These are phyloP conservation scores for Gymnorhina tibicen DNA, from an alignment of 2,113 vertebrate species.

Conservation along the genomic window DNA sequence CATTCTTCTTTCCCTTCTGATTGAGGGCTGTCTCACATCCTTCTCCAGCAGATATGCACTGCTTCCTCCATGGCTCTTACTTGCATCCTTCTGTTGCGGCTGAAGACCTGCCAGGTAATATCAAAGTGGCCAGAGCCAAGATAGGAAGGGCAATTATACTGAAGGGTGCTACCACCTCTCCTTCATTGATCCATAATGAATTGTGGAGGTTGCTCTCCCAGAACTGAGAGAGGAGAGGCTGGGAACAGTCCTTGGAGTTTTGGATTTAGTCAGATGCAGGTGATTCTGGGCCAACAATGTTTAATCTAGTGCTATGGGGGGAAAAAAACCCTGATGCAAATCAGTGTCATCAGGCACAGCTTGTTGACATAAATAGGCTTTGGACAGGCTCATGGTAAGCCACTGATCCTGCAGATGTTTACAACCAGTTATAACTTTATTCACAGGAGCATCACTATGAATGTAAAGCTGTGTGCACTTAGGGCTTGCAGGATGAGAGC, in stretches of 20 bases:
- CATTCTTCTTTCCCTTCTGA: neutral
- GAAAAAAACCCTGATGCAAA: neutral
- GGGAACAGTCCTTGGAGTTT: neutral
- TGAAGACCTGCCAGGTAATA: neutral
- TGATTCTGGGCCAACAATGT: neutral
- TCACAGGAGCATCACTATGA: neutral
- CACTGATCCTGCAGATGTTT: neutral
- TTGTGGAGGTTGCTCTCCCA: neutral
- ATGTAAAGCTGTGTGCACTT: neutral
- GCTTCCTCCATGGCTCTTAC: neutral
- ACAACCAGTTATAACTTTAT: neutral
- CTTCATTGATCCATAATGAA: neutral
- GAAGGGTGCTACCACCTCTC: neutral
- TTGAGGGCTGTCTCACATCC: neutral
- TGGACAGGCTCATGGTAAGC: neutral
- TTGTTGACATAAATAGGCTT: conserved; percentile 8
- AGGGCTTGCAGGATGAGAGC: neutral
- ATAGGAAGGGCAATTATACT: neutral
- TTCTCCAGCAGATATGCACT: neutral
- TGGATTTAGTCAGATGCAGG: neutral
- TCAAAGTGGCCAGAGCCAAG: neutral
- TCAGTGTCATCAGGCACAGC: neutral
- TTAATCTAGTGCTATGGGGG: neutral
- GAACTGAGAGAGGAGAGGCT: neutral
- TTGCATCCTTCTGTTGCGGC: neutral